Conservation (phyloP, 1,140 invertebrate genomes). For the Drosophila rufa region DNA sequence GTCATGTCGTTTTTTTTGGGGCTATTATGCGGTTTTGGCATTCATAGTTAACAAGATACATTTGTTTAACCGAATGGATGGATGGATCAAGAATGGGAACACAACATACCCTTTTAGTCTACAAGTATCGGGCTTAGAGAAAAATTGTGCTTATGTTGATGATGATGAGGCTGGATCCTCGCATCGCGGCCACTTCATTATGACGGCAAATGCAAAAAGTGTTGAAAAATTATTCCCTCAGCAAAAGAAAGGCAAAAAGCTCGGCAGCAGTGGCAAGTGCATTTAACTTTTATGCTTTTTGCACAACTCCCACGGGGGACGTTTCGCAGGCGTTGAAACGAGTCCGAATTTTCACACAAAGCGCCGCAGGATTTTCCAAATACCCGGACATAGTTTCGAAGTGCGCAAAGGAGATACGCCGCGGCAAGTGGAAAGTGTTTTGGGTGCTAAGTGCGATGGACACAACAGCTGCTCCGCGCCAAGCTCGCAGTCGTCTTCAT, state of each 20-base stretch:
- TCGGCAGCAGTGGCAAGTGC: constrained; percentile 61
- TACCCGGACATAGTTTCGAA: constrained; percentile 67
- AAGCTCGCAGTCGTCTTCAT: constrained; percentile 27
- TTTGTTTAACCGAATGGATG: background rate
- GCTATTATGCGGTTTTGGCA: no score
- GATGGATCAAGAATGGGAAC: background rate
- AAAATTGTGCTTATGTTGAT: constrained; percentile 65
- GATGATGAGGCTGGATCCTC: constrained; percentile 15
- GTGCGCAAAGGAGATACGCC: constrained; percentile 51
- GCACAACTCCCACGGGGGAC: constrained; percentile 52
- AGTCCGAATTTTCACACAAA: constrained; percentile 78
- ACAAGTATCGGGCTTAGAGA: constrained; percentile 49
- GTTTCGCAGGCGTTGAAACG: constrained; percentile 72
- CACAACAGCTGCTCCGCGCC: constrained; percentile 39
- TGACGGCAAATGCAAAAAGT: constrained; percentile 76
- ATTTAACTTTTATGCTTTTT: constrained; percentile 81
- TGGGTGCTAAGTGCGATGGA: constrained; percentile 67
- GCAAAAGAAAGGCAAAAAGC: constrained; percentile 28
- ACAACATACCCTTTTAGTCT: constrained; percentile 9
- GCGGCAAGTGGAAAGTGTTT: constrained; percentile 51
- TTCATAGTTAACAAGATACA: no score
- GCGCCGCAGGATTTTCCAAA: constrained; percentile 73
- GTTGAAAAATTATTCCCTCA: constrained; percentile 81
- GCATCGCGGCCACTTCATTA: constrained; percentile 72
- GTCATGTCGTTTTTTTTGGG: no score